Evolutionary conservation across 2,113 vertebrate genomes (phyloP), one percentile per base, ranked within the genome.

Genomic region (Chiloscyllium plagiosum): DNA sequence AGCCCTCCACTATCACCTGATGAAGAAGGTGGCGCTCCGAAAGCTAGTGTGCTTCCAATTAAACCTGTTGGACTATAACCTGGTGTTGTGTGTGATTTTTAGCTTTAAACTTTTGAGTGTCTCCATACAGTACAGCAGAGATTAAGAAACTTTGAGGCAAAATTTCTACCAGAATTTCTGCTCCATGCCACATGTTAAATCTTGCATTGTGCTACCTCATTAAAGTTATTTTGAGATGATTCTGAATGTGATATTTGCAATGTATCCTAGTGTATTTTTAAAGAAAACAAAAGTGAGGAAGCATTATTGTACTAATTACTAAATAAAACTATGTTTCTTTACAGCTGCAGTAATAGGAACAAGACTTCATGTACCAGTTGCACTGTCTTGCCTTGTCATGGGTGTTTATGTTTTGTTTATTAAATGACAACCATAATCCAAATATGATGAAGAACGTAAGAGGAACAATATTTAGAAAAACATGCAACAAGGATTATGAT

Each of bases 321-420:
- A 87, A 87, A 42, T 47, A 50, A 52, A 76, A 70, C 93, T 68
- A 83, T 95, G 96, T 96, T 97, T 29, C 93, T 96, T 92, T 19
- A 1, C 96, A 99, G 99, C 98, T 90, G 98, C 99, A 19, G 97
- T 99, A 96, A 99, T 99, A 33, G 98, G 99, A 95, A 98, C 98
- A 33, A 97, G 99, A 80, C 98, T 99, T 95, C 99, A 99, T 52
- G 96, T 98, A 47, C 97, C 98, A 0, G 99, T 99, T 96, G 98
- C 99, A 0, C 52, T 98, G 12, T 98, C 98, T 96, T 99, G 98
- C 89, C 61, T 99, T 96, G 97, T 97, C 66, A 99, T 99, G 98
- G 98, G 98, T n/a, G 98, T 99, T 97, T 99, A 99, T 0, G 96
- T 99, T 69, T 96, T 99, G 70, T 98, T 99, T 96, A 97, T 98